A percentile compares a stretch with the other conserved stretches of the same genome.
Evolutionary conservation across 2,113 vertebrate genomes (phyloP).

Genomic region (Trematomus loennbergii): DNA sequence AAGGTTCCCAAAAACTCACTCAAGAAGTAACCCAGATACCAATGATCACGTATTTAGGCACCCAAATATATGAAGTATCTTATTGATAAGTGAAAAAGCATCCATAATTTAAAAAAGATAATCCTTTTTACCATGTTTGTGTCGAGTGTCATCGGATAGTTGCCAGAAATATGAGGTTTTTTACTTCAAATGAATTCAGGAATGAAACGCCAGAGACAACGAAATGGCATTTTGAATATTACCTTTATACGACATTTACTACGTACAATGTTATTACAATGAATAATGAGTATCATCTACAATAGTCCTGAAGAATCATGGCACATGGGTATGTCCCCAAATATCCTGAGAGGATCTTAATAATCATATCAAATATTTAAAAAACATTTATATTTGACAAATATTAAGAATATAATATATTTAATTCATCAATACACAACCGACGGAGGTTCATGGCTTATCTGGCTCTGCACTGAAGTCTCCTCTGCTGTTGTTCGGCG

Average conservation of each 20-base stretch:
- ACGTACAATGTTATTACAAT: slow-evolving; percentile 7
- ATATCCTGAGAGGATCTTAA: neutral
- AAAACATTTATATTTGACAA: neutral
- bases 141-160: neutral
- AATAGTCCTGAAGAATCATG: slow-evolving; percentile 5
- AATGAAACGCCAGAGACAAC: slow-evolving; percentile 8
- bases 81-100: neutral
- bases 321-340: slow-evolving; percentile 11
- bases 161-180: neutral
- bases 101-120: neutral
- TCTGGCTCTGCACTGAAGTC: slow-evolving; percentile 6
- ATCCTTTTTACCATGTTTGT: neutral
- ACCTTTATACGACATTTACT: neutral
- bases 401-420: slow-evolving; percentile 2
- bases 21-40: neutral
- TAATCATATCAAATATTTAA: neutral
- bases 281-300: neutral
- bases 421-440: neutral
- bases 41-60: neutral
- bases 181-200: neutral
- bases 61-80: neutral
- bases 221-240: neutral
- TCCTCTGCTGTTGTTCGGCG: neutral
- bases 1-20: too few species aligned
- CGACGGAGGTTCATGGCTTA: slow-evolving; percentile 1